Evolutionary conservation across 2,888 invertebrate genomes (phyloP), one percentile per base, ranked within the genome.

Genomic region (Coenonympha glycerion): DNA sequence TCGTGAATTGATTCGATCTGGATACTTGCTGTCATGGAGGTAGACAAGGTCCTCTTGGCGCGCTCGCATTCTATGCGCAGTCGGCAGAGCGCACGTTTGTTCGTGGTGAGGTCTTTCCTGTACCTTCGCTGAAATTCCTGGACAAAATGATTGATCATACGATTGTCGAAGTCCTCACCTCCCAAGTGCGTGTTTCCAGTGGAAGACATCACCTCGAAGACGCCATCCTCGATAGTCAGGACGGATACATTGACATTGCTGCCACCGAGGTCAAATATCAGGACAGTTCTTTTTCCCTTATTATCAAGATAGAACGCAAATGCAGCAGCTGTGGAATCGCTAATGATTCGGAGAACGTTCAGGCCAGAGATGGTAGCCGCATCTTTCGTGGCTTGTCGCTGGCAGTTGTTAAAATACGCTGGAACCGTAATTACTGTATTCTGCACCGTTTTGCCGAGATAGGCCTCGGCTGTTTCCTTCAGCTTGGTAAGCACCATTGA

Each of bases 171-270:
- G 88, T 97, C 97, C 86, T 96, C 96, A 60, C 96, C 96, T 65
- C 96, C 96, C 82, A 96, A 90, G 72, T 96, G 97, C 48, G 97
- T 97, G 73, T 98, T 97, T 57, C 97, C 97, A 54, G 96, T 95
- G n/a, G 96, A 98, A 5, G 97, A 93, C 70, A 95, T 96, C 39
- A 97, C 97, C 73, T 98, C 97, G 76, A 98, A 98, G 63, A 94
- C 90, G 79, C 97, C 92, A 75, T 97, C 97, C 82, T 97, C 97
- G 71, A 98, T 98, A 60, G 96, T 96, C 65, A 98, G 87, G 68
- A 98, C 94, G 52, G 97, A 97, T 22, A 97, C 97, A 87, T 98
- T 97, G 77, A 98, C 97, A 60, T 96, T 97, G 64, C 96, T 97
- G 71, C 98, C 97, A 49, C 93, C 93, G 67, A 93, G 86, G 78